Conservation (phyloP, 2,888 invertebrate genomes). For the Tanytarsus gracilentus region DNA sequence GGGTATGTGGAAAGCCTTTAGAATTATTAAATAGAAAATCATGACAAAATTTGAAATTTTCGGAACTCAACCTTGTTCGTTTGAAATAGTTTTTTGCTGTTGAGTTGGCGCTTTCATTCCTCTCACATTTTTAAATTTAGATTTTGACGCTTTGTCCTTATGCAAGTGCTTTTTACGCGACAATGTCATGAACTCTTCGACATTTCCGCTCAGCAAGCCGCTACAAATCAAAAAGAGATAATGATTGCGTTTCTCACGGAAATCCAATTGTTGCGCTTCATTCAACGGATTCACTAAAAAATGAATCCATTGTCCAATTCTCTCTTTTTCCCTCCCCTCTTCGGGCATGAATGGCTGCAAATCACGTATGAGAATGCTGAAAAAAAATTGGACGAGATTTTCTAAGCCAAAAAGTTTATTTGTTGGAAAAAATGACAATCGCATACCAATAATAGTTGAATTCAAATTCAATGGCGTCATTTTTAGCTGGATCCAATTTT, state of each 20-base stretch:
- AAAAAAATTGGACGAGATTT: neutral
- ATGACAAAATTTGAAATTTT: too few relatives aligned
- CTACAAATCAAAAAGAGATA: conserved; percentile 20
- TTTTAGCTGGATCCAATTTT: neutral
- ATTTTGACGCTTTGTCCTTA: neutral
- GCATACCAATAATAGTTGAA: conserved; percentile 18
- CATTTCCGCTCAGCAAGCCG: neutral
- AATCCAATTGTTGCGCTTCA: neutral
- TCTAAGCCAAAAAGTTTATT: neutral
- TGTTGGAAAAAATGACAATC: neutral
- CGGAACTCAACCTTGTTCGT: too few relatives aligned
- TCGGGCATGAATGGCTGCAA: neutral
- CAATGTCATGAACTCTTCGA: neutral
- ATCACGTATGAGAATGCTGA: neutral
- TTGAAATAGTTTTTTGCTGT: neutral
- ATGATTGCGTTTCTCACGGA: conserved; percentile 11
- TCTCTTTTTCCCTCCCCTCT: too few relatives aligned
- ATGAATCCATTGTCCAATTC: conserved; percentile 23
- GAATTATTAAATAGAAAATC: too few relatives aligned
- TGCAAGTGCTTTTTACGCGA: neutral
- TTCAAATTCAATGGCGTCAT: conserved; percentile 5
- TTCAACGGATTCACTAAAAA: conserved; percentile 15
- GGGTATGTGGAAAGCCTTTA: neutral
- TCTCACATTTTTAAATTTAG: neutral
- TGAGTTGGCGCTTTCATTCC: neutral